phyloP scores from a whole-genome alignment of 2,113 vertebrate genomes.

The Fregetta grallaria region DNA sequence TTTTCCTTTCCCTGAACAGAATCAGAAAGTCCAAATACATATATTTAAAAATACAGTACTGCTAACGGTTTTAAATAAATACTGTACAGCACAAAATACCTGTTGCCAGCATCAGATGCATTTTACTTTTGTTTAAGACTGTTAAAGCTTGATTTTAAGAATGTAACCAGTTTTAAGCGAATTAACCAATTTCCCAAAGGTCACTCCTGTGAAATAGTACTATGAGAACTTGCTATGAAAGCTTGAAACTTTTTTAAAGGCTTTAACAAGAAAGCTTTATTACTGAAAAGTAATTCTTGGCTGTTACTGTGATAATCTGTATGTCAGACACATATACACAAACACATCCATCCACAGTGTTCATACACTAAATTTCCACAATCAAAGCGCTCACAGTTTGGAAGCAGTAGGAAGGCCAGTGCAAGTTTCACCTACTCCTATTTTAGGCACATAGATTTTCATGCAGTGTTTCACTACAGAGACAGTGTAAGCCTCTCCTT shows the following conservation, averaged over 20 bases:
- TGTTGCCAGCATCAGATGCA: not conserved
- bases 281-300: not conserved
- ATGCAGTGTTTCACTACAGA: not conserved
- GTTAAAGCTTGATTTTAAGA: not conserved
- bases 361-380: not conserved
- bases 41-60: not conserved
- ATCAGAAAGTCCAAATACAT: not conserved
- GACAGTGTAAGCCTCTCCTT: not conserved
- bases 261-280: not conserved
- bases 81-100: not conserved
- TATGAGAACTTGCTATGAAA: fast-evolving
- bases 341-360: not conserved
- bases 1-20: not conserved
- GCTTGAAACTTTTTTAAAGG: not conserved
- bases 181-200: not conserved
- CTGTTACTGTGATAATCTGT: not conserved
- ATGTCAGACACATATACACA: not conserved
- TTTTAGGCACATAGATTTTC: not conserved
- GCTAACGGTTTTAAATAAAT: not conserved
- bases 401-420: not conserved
- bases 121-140: not conserved
- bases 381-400: not conserved
- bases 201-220: not conserved
- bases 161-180: not conserved
- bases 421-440: not conserved